These are phyloP conservation scores for Brachionus koreanus DNA, from an alignment of 1,140 invertebrate species.

Conservation along the genomic window DNA sequence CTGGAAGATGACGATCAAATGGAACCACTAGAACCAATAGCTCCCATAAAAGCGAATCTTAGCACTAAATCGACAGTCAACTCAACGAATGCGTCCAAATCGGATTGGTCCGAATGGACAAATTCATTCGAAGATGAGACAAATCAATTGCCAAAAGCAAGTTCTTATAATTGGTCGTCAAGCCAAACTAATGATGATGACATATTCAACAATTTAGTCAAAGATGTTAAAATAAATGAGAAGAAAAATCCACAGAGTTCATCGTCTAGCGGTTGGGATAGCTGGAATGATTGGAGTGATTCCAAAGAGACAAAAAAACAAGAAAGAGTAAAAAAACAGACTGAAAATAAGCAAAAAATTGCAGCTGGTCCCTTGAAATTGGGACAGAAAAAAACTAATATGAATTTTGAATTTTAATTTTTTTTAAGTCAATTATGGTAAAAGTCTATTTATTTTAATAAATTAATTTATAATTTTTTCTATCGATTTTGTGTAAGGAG, in stretches of 20 bases:
- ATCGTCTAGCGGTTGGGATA: not conserved
- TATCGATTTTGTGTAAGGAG: too few relatives aligned
- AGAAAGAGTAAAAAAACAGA: not conserved
- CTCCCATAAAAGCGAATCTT: not conserved
- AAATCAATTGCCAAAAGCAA: constrained; percentile 17
- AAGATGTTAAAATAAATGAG: constrained; percentile 1
- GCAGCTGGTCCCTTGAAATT: not conserved
- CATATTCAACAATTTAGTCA: constrained; percentile 8
- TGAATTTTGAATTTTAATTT: not conserved
- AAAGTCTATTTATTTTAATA: constrained; percentile 4
- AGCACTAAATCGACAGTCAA: not conserved
- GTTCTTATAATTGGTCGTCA: constrained; percentile 36
- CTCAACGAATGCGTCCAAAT: not conserved
- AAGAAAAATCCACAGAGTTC: not conserved
- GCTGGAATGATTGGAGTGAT: constrained; percentile 16
- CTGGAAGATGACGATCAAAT: constrained; percentile 40
- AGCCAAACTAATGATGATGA: constrained; percentile 20
- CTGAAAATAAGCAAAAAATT: not conserved
- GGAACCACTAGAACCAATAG: constrained; percentile 22
- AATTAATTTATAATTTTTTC: not conserved
- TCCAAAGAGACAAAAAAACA: not conserved
- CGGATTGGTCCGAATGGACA: constrained; percentile 35
- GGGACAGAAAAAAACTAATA: constrained; percentile 14
- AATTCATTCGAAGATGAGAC: constrained; percentile 39
- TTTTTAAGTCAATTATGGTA: not conserved